Percentiles rank a stretch among this genome's conserved stretches.
These are phyloP conservation scores for Erannis defoliaria DNA, from an alignment of 2,888 invertebrate genomes.

Conservation along the genomic window DNA sequence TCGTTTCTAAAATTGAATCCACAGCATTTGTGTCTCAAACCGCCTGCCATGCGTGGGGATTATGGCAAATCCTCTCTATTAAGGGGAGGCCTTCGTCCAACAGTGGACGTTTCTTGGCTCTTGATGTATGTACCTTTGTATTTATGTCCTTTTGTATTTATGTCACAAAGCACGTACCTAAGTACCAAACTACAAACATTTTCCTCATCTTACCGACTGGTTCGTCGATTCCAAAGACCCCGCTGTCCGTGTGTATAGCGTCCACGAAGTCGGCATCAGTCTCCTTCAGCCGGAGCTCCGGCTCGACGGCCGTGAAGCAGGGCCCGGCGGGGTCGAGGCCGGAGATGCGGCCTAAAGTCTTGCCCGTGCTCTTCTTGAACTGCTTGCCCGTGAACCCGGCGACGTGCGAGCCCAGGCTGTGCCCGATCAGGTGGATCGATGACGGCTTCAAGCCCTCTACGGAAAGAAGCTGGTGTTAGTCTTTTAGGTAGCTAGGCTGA, in stretches of 20 bases:
- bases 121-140: too few relatives aligned
- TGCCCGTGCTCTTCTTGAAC: slow-evolving; percentile 62
- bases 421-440: slow-evolving; percentile 73
- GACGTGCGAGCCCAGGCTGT: slow-evolving; percentile 79
- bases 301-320: slow-evolving; percentile 69
- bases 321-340: slow-evolving; percentile 80
- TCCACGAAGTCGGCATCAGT: slow-evolving; percentile 73
- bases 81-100: too few relatives aligned
- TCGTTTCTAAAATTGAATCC: too few relatives aligned
- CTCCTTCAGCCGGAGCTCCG: slow-evolving; percentile 54
- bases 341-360: slow-evolving; percentile 68
- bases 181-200: too few relatives aligned
- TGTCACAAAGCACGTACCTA: too few relatives aligned
- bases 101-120: too few relatives aligned
- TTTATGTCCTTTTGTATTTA: too few relatives aligned
- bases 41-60: too few relatives aligned
- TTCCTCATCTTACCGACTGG: slow-evolving; percentile 62
- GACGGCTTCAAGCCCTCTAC: slow-evolving; percentile 65
- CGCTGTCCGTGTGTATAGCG: slow-evolving; percentile 71
- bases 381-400: slow-evolving; percentile 71
- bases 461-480: slow-evolving; percentile 4
- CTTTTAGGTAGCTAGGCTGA: too few relatives aligned
- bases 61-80: too few relatives aligned
- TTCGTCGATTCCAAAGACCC: slow-evolving; percentile 68
- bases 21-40: too few relatives aligned